These are phyloP conservation scores for Heterodera schachtii DNA, from an alignment of 1,140 invertebrate species.

Conservation along the genomic window DNA sequence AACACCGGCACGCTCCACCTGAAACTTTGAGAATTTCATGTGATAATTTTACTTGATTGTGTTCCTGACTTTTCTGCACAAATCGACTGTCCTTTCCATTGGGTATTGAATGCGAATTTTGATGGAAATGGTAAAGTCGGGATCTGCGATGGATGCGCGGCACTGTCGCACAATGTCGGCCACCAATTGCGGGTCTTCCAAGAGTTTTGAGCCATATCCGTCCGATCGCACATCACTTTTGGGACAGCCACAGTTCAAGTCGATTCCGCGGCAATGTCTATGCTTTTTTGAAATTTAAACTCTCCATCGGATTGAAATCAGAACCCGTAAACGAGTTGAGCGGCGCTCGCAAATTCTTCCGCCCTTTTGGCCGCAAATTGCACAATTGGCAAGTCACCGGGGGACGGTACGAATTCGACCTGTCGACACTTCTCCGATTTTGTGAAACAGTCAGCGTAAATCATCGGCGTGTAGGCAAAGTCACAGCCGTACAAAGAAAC, in stretches of 20 bases:
- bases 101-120: constrained; percentile 79
- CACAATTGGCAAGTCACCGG: constrained; percentile 80
- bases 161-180: constrained; percentile 79
- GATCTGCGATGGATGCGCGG: constrained; percentile 73
- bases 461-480: constrained; percentile 92
- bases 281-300: constrained; percentile 16
- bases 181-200: constrained; percentile 81
- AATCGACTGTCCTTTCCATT: constrained; percentile 72
- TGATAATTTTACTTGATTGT: not conserved
- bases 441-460: constrained; percentile 79
- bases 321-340: constrained; percentile 81
- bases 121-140: constrained; percentile 82
- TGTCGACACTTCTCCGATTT: constrained; percentile 82
- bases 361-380: constrained; percentile 89
- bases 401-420: constrained; percentile 79
- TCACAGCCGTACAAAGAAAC: constrained; percentile 84
- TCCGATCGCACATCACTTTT: constrained; percentile 83
- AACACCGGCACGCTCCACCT: constrained; percentile 79
- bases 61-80: constrained; percentile 72
- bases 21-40: constrained; percentile 31
- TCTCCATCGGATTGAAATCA: constrained; percentile 8
- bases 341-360: constrained; percentile 80
- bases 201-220: constrained; percentile 82
- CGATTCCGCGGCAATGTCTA: constrained; percentile 83
- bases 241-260: constrained; percentile 95